These are phyloP conservation scores for Myripristis murdjan DNA, from an alignment of 2,797 vertebrate genomes.

Conservation along the genomic window DNA sequence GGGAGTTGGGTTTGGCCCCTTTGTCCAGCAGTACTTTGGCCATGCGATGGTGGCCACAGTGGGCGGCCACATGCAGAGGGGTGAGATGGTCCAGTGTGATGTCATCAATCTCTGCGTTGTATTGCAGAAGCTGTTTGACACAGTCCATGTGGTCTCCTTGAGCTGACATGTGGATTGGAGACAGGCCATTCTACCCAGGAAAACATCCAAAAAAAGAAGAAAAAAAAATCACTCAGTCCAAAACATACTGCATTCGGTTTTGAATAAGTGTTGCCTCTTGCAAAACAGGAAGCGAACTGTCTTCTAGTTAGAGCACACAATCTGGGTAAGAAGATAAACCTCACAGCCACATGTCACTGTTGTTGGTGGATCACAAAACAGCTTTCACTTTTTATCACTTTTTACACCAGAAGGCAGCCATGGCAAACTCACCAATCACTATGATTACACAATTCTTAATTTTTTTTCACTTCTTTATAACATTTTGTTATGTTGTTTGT, in stretches of 20 bases:
- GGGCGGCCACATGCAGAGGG: slow-evolving; percentile 95
- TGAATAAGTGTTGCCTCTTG: neutral
- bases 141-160: slow-evolving; percentile 98
- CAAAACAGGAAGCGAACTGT: neutral
- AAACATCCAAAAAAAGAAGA: neutral
- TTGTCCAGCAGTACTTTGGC: slow-evolving; percentile 97
- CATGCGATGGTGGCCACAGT: slow-evolving; percentile 97
- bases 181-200: slow-evolving; percentile 96
- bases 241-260: neutral
- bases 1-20: slow-evolving; percentile 95
- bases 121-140: slow-evolving; percentile 94
- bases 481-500: too few relatives aligned
- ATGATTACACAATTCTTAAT: too few relatives aligned
- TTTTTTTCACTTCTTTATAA: too few relatives aligned
- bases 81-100: slow-evolving; percentile 98
- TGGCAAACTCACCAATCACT: too few relatives aligned
- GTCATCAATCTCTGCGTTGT: slow-evolving; percentile 95
- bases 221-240: too few relatives aligned
- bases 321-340: too few relatives aligned
- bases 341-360: too few relatives aligned
- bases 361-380: too few relatives aligned
- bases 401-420: too few relatives aligned
- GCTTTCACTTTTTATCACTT: too few relatives aligned
- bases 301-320: too few relatives aligned
- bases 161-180: slow-evolving; percentile 97